phyloP scores from a whole-genome alignment of 2,797 vertebrate genomes.

The Dryobates pubescens region DNA sequence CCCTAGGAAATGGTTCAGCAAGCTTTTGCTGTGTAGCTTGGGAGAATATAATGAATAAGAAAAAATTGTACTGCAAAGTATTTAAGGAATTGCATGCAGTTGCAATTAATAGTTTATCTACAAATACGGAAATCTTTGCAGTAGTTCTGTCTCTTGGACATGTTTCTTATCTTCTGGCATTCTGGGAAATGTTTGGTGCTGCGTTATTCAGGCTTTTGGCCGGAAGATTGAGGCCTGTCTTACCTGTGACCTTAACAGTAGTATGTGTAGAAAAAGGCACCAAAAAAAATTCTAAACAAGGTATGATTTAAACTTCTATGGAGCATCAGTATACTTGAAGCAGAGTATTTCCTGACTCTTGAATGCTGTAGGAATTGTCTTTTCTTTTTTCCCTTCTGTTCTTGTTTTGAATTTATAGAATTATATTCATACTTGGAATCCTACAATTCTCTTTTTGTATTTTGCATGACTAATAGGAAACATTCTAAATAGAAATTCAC shows the following conservation, averaged over 20 bases:
- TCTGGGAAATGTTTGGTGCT: neutral
- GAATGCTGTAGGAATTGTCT: neutral
- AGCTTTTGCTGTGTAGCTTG: neutral
- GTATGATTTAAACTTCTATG: neutral
- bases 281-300: neutral
- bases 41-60: fast-evolving
- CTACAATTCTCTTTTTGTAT: neutral
- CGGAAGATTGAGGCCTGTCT: neutral
- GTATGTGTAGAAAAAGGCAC: neutral
- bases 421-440: neutral
- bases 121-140: neutral
- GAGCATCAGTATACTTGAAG: neutral
- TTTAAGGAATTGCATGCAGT: neutral
- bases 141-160: neutral
- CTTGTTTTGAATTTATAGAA: neutral
- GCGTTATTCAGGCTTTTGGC: neutral
- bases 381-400: neutral
- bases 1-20: neutral
- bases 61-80: neutral
- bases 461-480: neutral
- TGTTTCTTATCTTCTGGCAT: neutral
- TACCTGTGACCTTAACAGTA: neutral
- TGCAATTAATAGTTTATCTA: neutral
- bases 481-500: neutral
- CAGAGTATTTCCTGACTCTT: neutral